Evolutionary conservation across 1,140 invertebrate genomes (phyloP).

Genomic region (Globodera rostochiensis): DNA sequence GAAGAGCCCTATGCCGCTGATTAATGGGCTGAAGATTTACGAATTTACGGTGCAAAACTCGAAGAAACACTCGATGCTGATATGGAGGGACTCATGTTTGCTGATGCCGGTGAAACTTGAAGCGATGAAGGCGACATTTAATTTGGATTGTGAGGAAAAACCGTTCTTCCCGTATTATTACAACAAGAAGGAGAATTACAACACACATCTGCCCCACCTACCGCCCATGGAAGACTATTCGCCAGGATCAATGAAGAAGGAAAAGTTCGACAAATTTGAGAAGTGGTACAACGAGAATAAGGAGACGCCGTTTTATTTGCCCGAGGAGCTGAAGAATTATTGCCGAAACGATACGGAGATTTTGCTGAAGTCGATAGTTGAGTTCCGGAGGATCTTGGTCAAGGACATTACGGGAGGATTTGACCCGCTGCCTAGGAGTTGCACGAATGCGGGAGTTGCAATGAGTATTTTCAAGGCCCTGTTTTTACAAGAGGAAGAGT

Average conservation of each 20-base stretch:
- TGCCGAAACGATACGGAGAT: constrained; percentile 13
- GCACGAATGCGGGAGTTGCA: not conserved
- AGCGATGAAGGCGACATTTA: not conserved
- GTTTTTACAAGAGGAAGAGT: not conserved
- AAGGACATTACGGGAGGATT: constrained; percentile 5
- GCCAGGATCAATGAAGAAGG: not conserved
- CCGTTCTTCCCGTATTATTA: not conserved
- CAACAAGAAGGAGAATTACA: not conserved
- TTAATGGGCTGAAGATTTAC: constrained; percentile 2
- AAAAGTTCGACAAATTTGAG: not conserved
- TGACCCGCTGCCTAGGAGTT: not conserved
- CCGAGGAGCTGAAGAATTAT: constrained; percentile 1
- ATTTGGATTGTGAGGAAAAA: not conserved
- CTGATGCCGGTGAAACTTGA: not conserved
- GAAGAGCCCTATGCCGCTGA: not conserved
- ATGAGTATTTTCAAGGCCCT: constrained; percentile 1
- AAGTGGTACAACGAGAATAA: not conserved
- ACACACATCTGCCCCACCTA: not conserved
- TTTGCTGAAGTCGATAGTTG: not conserved
- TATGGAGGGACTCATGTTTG: not conserved
- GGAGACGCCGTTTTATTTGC: constrained; percentile 4
- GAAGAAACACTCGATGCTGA: not conserved
- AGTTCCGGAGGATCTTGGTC: constrained; percentile 4
- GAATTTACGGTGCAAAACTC: not conserved
- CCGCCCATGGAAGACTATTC: not conserved